These are phyloP conservation scores for Meles meles DNA, from an alignment of 2,113 vertebrate species.

Conservation along the genomic window DNA sequence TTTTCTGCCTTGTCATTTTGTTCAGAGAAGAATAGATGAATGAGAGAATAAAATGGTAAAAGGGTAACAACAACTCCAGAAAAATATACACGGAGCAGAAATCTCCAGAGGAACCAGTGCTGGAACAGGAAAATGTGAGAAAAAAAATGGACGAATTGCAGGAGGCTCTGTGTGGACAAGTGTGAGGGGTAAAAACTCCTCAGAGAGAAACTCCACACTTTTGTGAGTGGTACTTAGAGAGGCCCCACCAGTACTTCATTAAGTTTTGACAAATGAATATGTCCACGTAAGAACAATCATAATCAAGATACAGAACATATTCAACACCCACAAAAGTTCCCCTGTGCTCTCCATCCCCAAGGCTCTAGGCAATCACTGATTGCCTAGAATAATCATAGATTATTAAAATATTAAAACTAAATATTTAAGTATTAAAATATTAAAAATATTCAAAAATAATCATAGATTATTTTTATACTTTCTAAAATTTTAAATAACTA, in stretches of 20 bases:
- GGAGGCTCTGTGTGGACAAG: neutral
- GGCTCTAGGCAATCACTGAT: neutral
- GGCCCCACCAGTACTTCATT: neutral
- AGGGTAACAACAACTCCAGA: too few species aligned
- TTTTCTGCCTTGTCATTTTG: too few species aligned
- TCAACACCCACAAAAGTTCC: neutral
- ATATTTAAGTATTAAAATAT: too few species aligned
- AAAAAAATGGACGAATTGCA: neutral
- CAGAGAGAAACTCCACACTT: neutral
- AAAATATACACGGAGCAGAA: neutral
- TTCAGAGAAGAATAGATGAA: too few species aligned
- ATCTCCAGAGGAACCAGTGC: neutral
- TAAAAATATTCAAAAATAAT: too few species aligned
- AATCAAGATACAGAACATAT: neutral
- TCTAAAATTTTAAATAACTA: neutral
- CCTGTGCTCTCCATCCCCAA: neutral
- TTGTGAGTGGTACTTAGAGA: neutral
- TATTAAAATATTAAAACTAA: too few species aligned
- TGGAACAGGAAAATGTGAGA: accelerated
- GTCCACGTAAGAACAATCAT: neutral
- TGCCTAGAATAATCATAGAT: too few species aligned
- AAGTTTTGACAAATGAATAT: neutral
- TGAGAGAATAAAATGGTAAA: too few species aligned
- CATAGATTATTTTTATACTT: neutral
- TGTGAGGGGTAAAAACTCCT: neutral